phyloP scores from a whole-genome alignment of 2,113 vertebrate species.

The Picathartes gymnocephalus region DNA sequence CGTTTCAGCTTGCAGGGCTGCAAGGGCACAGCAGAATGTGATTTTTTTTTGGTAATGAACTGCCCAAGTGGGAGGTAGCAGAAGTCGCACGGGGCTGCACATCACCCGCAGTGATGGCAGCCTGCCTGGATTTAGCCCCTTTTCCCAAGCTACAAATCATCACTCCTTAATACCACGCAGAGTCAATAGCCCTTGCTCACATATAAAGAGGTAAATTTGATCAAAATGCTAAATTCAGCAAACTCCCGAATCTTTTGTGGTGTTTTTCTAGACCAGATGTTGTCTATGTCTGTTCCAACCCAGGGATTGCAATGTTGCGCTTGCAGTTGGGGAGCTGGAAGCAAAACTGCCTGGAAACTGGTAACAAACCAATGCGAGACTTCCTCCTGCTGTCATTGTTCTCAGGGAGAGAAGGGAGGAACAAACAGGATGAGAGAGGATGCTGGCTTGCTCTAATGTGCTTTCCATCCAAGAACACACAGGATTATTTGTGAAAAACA shows the following conservation, averaged over 20 bases:
- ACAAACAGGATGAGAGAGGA: neutral
- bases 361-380: conserved; percentile 46
- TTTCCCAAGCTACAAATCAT: neutral
- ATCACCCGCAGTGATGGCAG: neutral
- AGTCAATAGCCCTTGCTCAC: neutral
- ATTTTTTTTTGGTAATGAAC: neutral
- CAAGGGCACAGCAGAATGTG: neutral
- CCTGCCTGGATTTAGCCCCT: neutral
- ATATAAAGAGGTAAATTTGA: neutral
- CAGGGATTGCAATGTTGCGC: neutral
- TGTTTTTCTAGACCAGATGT: neutral
- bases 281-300: neutral
- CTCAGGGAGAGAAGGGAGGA: neutral
- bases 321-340: neutral
- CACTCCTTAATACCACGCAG: accelerated
- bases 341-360: conserved; percentile 57
- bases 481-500: neutral
- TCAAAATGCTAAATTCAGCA: neutral
- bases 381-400: conserved; percentile 37
- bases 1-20: neutral
- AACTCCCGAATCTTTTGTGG: neutral
- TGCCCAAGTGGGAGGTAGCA: neutral
- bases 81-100: neutral
- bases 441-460: neutral
- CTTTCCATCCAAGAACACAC: neutral